Conservation (phyloP, 2,113 vertebrate genomes). For the Ptilorrhoa leucosticta region DNA sequence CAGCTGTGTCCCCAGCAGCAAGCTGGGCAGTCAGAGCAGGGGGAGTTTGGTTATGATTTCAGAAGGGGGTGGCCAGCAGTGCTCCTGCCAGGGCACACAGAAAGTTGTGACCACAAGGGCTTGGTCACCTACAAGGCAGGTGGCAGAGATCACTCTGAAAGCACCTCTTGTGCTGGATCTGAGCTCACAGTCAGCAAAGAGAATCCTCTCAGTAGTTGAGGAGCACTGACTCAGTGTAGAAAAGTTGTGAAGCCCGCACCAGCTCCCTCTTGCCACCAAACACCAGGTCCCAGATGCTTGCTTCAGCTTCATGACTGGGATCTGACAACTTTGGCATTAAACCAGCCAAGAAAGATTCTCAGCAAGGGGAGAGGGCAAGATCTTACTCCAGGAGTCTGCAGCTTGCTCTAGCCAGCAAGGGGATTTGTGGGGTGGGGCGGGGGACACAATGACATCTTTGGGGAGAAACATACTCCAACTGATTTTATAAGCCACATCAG, state of each 20-base stretch:
- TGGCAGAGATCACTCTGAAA: not conserved
- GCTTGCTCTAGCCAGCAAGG: not conserved
- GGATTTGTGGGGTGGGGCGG: accelerated
- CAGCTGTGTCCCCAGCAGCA: not conserved
- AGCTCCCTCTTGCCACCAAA: not conserved
- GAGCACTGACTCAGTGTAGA: not conserved
- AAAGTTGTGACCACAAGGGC: not conserved
- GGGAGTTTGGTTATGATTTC: not conserved
- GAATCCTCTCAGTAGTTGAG: not conserved
- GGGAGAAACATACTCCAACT: not conserved
- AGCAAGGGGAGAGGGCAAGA: not conserved
- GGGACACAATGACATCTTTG: not conserved
- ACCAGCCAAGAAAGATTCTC: not conserved
- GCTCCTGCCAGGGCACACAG: not conserved
- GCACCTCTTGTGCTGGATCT: not conserved
- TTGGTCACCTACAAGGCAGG: not conserved
- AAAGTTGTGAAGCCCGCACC: not conserved
- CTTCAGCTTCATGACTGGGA: not conserved
- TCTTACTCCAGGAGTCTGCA: not conserved
- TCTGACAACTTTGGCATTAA: not conserved
- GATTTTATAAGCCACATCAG: not conserved
- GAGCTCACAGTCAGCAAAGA: not conserved
- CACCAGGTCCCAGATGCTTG: not conserved
- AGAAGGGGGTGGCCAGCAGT: not conserved
- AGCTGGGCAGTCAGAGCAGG: not conserved